Percentiles rank a stretch among this genome's conserved stretches.
Conservation (phyloP, 1,140 invertebrate species). For the Lamellibrachia luymesi region DNA sequence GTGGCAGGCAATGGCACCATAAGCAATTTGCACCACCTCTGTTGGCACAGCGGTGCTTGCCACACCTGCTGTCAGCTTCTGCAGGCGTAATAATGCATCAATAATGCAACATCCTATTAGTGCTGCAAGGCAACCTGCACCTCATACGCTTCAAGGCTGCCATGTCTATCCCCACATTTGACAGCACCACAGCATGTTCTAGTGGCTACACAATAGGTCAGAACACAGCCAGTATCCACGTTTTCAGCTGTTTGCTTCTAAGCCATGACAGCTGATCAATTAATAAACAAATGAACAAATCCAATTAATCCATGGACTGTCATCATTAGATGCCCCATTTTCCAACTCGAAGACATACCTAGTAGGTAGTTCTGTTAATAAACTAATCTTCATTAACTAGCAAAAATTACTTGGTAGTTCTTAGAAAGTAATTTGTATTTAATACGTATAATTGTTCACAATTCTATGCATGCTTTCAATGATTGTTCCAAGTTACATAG, state of each 20-base stretch:
- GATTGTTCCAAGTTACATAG: no score
- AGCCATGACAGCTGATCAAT: no score
- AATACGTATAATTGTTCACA: no score
- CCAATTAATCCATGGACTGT: no score
- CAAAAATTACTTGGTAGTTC: no score
- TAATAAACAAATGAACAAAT: no score
- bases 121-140: neutral
- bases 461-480: no score
- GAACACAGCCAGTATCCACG: neutral
- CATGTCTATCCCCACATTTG: neutral
- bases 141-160: neutral
- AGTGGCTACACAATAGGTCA: neutral
- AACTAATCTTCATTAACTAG: no score
- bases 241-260: no score
- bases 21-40: neutral
- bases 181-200: neutral
- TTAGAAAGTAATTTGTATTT: no score
- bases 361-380: neutral
- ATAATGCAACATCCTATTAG: conserved; percentile 1
- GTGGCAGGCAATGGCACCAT: neutral
- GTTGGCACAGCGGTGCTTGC: neutral
- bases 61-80: neutral
- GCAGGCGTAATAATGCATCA: neutral
- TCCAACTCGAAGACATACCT: neutral
- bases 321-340: neutral